Base-by-base conservation (phyloP, 1,140 invertebrate genomes). In the Venturia canescens region DNA sequence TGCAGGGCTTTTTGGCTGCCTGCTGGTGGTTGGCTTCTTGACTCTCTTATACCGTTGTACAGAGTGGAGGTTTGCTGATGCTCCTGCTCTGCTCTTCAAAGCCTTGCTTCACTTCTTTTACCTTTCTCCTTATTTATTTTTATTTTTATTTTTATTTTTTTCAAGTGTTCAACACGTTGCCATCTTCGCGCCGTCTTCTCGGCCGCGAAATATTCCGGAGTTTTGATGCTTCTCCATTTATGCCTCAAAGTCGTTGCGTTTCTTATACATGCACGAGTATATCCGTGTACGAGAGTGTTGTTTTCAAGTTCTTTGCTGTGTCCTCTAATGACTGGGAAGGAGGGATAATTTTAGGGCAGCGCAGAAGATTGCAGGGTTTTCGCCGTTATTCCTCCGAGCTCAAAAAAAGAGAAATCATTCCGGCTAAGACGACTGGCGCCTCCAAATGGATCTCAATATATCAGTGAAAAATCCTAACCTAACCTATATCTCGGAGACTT, bases 381-480 rank as follows among this genome's bases (percentile, higher is more conserved):
- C 44, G 26, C n/a, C 50, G 38, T 71, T 26, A 23, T 21, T 48
- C 48, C 18, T 16, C 6, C 2, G 18, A 82, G 78, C 79, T 71
- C 63, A 66, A 69, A 53, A 80, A 79, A 81, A 78, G 75, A 38
- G 75, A 38, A 79, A 83, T 63, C 77, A 44, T 44, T 11, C 13
- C 78, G 77, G 83, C 82, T 82, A 26, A 82, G 82, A 84, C 82
- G 82, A 81, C 81, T 81, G 85, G 85, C 85, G 83, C 83, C 85
- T 83, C 26, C 80, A 74, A 84, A 86, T 83, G 82, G 82, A 60
- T 72, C 72, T 48, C 67, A 70, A 80, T 71, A 80, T 80, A 82
- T 80, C 84, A 78, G 82, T 79, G 80, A 27, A 63, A 80, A 72
- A 72, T 48, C 34, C 34, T 48, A 48, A 34, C 70, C 70, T 38